Conservation (phyloP, 2,888 invertebrate genomes). For the Biston betularia region DNA sequence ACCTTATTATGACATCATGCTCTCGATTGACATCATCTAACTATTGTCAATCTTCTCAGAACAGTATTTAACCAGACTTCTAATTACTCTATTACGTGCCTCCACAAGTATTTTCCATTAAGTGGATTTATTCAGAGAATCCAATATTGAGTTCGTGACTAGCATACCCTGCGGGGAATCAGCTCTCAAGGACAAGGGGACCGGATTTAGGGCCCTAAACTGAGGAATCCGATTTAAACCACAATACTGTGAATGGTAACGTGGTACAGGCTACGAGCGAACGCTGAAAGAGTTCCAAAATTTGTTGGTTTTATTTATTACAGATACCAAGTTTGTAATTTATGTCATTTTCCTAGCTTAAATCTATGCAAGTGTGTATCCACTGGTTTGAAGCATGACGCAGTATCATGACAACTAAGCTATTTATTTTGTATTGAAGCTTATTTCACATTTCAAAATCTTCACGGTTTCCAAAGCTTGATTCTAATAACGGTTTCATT, state of each 20-base stretch:
- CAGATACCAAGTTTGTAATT: not conserved
- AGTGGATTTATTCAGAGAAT: conserved; percentile 43
- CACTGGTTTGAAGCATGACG: not conserved
- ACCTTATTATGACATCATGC: conserved; percentile 21
- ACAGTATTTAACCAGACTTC: conserved; percentile 40
- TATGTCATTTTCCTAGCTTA: not conserved
- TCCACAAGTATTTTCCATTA: conserved; percentile 40
- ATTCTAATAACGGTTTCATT: too few relatives aligned
- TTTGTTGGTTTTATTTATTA: not conserved
- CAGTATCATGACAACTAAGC: not conserved
- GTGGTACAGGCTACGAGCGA: conserved; percentile 42
- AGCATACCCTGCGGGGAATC: conserved; percentile 45
- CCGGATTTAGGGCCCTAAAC: conserved; percentile 55
- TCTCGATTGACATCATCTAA: conserved; percentile 32
- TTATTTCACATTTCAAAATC: not conserved
- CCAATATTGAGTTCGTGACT: conserved; percentile 56
- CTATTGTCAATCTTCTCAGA: conserved; percentile 27
- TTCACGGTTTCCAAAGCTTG: too few relatives aligned
- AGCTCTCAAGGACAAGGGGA: conserved; percentile 47
- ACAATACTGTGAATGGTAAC: conserved; percentile 46
- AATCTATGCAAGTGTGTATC: not conserved
- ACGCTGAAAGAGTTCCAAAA: not conserved
- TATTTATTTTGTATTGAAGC: not conserved
- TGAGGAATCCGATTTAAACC: conserved; percentile 61
- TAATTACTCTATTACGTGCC: conserved; percentile 38